These are phyloP conservation scores for Agrotis segetum DNA, from an alignment of 2,888 invertebrate species.

Conservation along the genomic window DNA sequence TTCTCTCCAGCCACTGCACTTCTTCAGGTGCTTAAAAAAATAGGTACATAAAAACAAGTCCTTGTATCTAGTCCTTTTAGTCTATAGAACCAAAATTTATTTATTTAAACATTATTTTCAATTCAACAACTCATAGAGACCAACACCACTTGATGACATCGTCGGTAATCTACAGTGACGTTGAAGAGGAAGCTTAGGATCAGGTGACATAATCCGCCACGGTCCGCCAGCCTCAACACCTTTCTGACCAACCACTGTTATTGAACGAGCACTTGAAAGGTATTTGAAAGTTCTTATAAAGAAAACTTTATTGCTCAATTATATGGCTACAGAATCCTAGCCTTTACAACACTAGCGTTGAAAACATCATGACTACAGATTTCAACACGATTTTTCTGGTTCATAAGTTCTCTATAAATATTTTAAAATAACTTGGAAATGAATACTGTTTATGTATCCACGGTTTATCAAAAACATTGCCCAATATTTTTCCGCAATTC, in stretches of 20 bases:
- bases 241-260: slow-evolving; percentile 15
- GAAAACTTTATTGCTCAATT: slow-evolving; percentile 4
- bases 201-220: slow-evolving; percentile 44
- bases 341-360: slow-evolving; percentile 13
- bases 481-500: slow-evolving; percentile 5
- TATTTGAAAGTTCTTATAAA: slow-evolving; percentile 10
- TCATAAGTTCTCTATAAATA: neutral
- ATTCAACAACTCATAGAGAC: slow-evolving; percentile 3
- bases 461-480: neutral
- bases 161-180: slow-evolving; percentile 25
- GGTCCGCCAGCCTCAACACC: slow-evolving; percentile 25
- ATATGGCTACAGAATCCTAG: neutral
- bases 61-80: too few species aligned
- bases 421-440: neutral
- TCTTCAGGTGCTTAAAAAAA: too few species aligned
- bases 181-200: slow-evolving; percentile 35
- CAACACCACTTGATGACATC: slow-evolving; percentile 13
- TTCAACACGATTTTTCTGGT: neutral
- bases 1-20: too few species aligned
- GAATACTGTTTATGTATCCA: neutral
- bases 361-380: slow-evolving; percentile 2
- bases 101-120: neutral
- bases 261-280: slow-evolving; percentile 12
- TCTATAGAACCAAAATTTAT: too few species aligned
- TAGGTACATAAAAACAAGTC: too few species aligned